Evolutionary conservation across 2,888 invertebrate species (phyloP), one percentile per base, ranked within the genome.

Genomic region (Nebria brevicollis): DNA sequence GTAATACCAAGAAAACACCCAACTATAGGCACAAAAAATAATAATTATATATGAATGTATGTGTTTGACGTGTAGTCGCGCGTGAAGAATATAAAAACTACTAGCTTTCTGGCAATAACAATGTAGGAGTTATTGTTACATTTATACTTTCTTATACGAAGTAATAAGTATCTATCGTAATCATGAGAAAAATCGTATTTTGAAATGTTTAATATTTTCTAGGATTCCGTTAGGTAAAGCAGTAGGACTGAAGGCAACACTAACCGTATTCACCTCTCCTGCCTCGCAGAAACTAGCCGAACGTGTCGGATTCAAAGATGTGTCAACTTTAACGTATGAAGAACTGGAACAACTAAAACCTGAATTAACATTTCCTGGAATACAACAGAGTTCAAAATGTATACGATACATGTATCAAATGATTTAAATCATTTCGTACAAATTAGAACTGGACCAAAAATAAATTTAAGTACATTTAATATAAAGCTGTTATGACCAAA

Each of bases 171-270:
- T n/a, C n/a, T n/a, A n/a, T n/a, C n/a, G n/a, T n/a, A n/a, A n/a
- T n/a, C n/a, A n/a, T n/a, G n/a, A n/a, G n/a, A n/a, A 20, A 20
- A 20, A 20, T 20, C 20, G 1, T 43, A 43, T 43, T 43, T 43
- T 43, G 43, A 6, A 8, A 13, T 11, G 11, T 54, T 54, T 54
- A 6, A 54, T 13, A 54, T 74, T 73, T 68, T 77, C 34, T 74
- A 92, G 92, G 82, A 87, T 91, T 77, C 90, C 90, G 0, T 86
- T 92, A 1, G 91, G 92, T 87, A 90, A 89, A 84, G 90, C 91
- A 0, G 85, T 91, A 0, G 89, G 88, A 10, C 84, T 92, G 13
- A 90, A 88, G 77, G 88, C 91, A 1, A 90, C 91, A 1, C 89
- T 89, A 0, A 92, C 92, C 0, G 90, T 90, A 0, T 92, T 91